These are phyloP conservation scores for Mystacornis crossleyi DNA, from an alignment of 2,113 vertebrate genomes.

Conservation along the genomic window DNA sequence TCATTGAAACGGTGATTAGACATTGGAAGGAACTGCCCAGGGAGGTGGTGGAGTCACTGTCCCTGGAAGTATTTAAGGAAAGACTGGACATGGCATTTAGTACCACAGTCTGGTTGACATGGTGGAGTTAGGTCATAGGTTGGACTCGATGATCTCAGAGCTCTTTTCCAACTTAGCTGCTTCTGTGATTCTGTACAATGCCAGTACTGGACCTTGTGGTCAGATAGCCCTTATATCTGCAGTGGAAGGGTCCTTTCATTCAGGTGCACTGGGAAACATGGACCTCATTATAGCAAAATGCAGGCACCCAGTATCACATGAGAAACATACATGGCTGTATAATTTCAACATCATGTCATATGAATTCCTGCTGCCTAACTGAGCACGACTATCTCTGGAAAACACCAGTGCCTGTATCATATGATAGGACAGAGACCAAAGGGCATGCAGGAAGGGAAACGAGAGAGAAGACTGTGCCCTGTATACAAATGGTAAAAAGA, in stretches of 20 bases:
- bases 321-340: neutral
- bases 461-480: neutral
- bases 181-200: neutral
- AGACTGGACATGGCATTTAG: neutral
- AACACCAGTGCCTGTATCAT: neutral
- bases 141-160: neutral
- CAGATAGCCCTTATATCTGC: neutral
- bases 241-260: neutral
- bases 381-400: neutral
- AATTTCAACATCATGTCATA: neutral
- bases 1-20: neutral
- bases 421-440: neutral
- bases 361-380: neutral
- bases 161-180: neutral
- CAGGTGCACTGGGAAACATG: neutral
- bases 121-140: neutral
- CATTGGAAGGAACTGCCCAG: neutral
- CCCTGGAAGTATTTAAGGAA: neutral
- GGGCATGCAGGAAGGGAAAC: neutral
- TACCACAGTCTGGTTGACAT: neutral
- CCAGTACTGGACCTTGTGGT: neutral
- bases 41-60: neutral
- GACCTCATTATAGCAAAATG: neutral
- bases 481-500: neutral
- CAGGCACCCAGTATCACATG: neutral